Percentiles rank a stretch among this genome's conserved stretches.
Evolutionary conservation across 1,140 invertebrate genomes (phyloP).

Genomic region (Diachasma alloeum): DNA sequence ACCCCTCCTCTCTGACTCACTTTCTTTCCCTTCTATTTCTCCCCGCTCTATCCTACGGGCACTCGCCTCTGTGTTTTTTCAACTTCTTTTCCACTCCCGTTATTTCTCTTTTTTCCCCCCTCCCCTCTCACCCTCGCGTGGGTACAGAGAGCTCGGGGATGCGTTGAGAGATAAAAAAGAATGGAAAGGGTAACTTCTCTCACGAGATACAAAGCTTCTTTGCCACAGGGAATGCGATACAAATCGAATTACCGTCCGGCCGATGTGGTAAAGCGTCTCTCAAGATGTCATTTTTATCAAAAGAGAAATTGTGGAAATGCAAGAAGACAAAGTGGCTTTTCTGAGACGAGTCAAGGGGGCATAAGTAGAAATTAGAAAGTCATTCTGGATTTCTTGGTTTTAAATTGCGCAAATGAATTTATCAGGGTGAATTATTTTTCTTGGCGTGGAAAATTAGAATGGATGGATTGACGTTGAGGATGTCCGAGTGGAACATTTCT

Average conservation of each 20-base stretch:
- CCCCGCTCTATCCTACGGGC: not conserved
- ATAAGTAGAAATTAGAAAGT: not conserved
- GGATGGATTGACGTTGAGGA: no score
- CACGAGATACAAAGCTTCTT: constrained; percentile 27
- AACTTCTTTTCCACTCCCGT: not conserved
- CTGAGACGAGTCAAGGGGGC: not conserved
- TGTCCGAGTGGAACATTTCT: no score
- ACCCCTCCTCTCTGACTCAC: not conserved
- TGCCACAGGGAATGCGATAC: constrained; percentile 16
- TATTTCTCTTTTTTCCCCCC: not conserved
- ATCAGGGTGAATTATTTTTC: not conserved
- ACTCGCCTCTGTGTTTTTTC: not conserved
- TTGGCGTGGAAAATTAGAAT: not conserved
- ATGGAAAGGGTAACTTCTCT: not conserved
- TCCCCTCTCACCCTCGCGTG: not conserved
- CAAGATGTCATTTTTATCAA: constrained; percentile 11
- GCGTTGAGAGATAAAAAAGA: not conserved
- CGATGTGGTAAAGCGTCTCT: constrained; percentile 23
- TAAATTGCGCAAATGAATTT: not conserved
- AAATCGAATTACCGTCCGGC: constrained; percentile 33
- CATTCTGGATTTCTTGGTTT: not conserved
- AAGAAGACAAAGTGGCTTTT: constrained; percentile 1
- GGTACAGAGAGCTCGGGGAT: not conserved
- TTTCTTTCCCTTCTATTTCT: not conserved
- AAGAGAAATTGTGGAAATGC: not conserved